A percentile compares a stretch with the other conserved stretches of the same genome.
Evolutionary conservation across 2,888 invertebrate species (phyloP).

Genomic region (Ecdyonurus torrentis): DNA sequence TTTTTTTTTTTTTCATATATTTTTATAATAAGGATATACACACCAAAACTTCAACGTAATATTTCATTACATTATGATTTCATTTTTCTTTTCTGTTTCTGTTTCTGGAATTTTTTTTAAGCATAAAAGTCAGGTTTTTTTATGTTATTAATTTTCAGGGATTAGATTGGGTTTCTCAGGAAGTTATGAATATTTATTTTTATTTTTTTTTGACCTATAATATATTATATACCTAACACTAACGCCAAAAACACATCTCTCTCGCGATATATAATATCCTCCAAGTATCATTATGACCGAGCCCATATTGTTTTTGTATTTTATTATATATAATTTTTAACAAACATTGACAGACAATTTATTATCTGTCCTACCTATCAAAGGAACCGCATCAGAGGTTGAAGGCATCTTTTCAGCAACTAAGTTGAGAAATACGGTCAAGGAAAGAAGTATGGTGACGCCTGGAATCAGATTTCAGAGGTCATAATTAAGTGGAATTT

Average conservation of each 20-base stretch:
- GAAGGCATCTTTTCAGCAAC: slow-evolving; percentile 99
- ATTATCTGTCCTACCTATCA: slow-evolving; percentile 72
- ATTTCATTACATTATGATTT: too few species aligned
- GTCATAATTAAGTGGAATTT: slow-evolving; percentile 7
- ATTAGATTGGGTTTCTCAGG: background rate
- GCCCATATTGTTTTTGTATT: slow-evolving; percentile 9
- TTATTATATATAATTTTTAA: background rate
- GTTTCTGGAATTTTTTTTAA: too few species aligned
- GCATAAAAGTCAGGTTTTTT: too few species aligned
- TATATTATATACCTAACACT: background rate
- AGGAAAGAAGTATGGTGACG: slow-evolving; percentile 97
- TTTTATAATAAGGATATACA: too few species aligned
- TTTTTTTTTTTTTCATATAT: too few species aligned
- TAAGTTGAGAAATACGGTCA: slow-evolving; percentile 99
- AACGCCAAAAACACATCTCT: too few species aligned
- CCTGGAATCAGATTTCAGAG: slow-evolving; percentile 40
- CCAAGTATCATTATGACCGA: slow-evolving; percentile 34
- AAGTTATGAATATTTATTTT: background rate
- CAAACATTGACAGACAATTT: background rate
- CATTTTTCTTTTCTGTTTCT: too few species aligned
- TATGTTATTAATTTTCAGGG: too few species aligned
- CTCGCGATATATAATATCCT: slow-evolving; percentile 22
- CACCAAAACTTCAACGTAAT: too few species aligned
- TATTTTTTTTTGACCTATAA: background rate
- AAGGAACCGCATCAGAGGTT: slow-evolving; percentile 98